Evolutionary conservation across 2,888 invertebrate genomes (phyloP), one percentile per base, ranked within the genome.

Genomic region (Pristionchus mayeri): DNA sequence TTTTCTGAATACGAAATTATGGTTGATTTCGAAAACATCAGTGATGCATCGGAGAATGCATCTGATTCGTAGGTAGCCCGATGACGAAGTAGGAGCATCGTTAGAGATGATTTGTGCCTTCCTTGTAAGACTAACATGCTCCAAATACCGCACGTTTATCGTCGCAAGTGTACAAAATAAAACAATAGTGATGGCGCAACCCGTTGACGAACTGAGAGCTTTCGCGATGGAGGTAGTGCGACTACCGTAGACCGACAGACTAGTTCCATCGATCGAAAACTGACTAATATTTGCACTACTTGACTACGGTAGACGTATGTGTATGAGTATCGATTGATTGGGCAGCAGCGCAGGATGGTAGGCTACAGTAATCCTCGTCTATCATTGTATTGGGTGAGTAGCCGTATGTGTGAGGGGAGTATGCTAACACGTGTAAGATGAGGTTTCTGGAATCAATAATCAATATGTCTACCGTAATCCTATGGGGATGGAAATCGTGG

Each of bases 331-430:
- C 75, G 75, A 75, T 75, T 24, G 48, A 44, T 48, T 44, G 44
- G 75, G 48, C 75, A 44, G 48, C 40, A 16, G 40, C 27, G 9
- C 9, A 44, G 40, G 44, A 44, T 37, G 18, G 71, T n/a, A 44
- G 13, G 24, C 75, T 75, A 75, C 76, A 27, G 50, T 78, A 50
- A 50, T 50, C 76, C 48, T 78, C 76, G 30, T 30, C 50, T 50
- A 78, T 50, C 50, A 78, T 50, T 78, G 34, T 21, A 16, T 75
- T 40, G 30, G 50, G 16, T 71, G 76, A 50, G 50, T 78, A 78
- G 48, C 76, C 76, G 76, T 78, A 78, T 78, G 48, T n/a, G 50
- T 78, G 48, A 50, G 48, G 48, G 57, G 76, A 50, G 76, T 78
- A 37, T 48, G 50, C 76, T 78, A 78, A 78, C 76, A 78, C 76